Conservation (phyloP, 2,888 invertebrate species). For the Acanthopleura granulata region DNA sequence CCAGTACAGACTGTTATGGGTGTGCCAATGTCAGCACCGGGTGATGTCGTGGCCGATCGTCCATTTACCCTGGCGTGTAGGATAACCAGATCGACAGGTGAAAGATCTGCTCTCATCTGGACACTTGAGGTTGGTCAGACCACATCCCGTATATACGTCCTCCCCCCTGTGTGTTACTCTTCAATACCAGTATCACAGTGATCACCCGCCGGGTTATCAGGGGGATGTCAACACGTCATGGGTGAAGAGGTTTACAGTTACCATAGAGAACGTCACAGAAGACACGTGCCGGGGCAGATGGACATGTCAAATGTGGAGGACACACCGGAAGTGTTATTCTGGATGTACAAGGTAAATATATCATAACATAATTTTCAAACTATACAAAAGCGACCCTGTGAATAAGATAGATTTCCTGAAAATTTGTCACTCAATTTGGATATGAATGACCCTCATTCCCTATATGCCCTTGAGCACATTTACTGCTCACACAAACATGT, state of each 20-base stretch:
- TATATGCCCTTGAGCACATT: too few species aligned
- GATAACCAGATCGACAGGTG: not conserved
- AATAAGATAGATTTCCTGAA: too few species aligned
- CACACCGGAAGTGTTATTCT: not conserved
- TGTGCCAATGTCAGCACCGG: not conserved
- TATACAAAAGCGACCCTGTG: too few species aligned
- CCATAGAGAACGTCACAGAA: not conserved
- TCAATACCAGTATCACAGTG: not conserved
- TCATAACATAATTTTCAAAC: too few species aligned
- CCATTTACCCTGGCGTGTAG: not conserved
- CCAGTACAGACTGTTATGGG: too few species aligned
- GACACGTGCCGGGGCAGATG: not conserved
- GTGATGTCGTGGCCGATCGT: conserved; percentile 4
- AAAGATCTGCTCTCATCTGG: not conserved
- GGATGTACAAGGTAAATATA: not conserved
- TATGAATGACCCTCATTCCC: too few species aligned
- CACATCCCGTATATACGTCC: too few species aligned
- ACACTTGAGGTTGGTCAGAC: too few species aligned
- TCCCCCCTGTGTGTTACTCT: not conserved
- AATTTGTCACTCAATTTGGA: too few species aligned
- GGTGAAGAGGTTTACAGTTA: not conserved
- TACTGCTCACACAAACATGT: too few species aligned
- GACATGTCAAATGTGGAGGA: not conserved
- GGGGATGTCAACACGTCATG: not conserved
- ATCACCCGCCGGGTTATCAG: not conserved